phyloP scores from a whole-genome alignment of 1,140 invertebrate species.

The Coenobita brevimanus region DNA sequence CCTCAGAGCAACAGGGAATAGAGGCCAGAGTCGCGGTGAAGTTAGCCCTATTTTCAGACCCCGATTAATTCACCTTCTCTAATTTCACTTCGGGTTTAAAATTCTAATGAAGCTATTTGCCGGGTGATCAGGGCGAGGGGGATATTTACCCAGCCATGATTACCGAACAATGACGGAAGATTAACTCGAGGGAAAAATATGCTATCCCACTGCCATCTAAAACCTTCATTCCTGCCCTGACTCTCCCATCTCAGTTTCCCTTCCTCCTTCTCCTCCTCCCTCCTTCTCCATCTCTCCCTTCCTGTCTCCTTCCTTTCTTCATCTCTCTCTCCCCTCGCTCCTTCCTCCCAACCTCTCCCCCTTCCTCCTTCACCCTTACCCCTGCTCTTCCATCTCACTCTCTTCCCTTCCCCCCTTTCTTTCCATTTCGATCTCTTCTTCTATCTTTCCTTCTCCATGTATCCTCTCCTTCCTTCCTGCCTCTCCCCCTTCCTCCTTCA shows the following conservation, averaged over 20 bases:
- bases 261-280: neutral
- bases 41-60: neutral
- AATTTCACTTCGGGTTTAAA: conserved; percentile 63
- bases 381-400: neutral
- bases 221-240: no score
- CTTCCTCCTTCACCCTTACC: neutral
- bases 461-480: neutral
- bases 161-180: conserved; percentile 59
- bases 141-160: conserved; percentile 53
- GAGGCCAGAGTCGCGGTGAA: neutral
- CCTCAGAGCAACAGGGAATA: neutral
- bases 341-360: no score
- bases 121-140: conserved; percentile 43
- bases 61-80: conserved; percentile 61
- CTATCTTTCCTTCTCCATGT: neutral
- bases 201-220: neutral
- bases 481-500: neutral
- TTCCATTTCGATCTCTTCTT: neutral
- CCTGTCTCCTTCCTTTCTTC: no score
- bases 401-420: neutral
- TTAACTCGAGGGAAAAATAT: conserved; percentile 41
- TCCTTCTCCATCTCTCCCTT: no score
- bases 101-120: conserved; percentile 65
- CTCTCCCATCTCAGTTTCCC: neutral
- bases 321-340: no score